Evolutionary conservation across 2,113 vertebrate species (phyloP).

Genomic region (Pungitius pungitius): DNA sequence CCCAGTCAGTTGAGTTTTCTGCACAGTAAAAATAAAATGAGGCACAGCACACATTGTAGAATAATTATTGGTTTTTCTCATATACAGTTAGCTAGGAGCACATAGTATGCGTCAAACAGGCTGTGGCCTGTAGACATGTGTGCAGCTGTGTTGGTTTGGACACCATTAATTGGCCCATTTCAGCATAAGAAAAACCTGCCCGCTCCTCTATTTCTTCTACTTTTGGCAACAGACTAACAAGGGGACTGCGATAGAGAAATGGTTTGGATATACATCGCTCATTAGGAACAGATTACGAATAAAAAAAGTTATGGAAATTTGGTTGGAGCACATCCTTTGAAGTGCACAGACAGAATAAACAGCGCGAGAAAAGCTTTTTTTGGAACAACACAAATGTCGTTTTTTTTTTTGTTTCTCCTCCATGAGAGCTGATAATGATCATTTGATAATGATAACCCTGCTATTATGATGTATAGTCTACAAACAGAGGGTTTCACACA

Average conservation of each 20-base stretch:
- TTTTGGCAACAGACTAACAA: slow-evolving; percentile 22
- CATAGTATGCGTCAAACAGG: slow-evolving; percentile 33
- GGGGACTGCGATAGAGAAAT: slow-evolving; percentile 33
- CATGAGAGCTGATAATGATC: slow-evolving; percentile 67
- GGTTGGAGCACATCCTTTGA: slow-evolving; percentile 66
- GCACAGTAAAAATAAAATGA: slow-evolving; percentile 25
- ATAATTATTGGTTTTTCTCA: slow-evolving; percentile 44
- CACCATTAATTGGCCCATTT: slow-evolving; percentile 56
- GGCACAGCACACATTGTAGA: slow-evolving; percentile 24
- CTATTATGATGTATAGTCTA: slow-evolving; percentile 63
- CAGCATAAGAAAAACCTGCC: slow-evolving; percentile 22
- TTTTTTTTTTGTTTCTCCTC: slow-evolving; percentile 34
- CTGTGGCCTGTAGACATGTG: slow-evolving; percentile 23
- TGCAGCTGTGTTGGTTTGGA: slow-evolving; percentile 38
- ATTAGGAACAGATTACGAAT: slow-evolving; percentile 72
- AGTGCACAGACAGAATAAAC: slow-evolving; percentile 60
- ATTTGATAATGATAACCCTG: slow-evolving; percentile 72
- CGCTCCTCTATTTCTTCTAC: not conserved
- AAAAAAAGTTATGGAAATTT: slow-evolving; percentile 71
- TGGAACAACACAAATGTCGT: slow-evolving; percentile 36
- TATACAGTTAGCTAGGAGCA: slow-evolving; percentile 19
- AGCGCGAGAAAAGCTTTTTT: slow-evolving; percentile 58
- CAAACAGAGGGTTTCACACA: slow-evolving; percentile 55
- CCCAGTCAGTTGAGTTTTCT: slow-evolving; percentile 23
- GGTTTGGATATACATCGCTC: slow-evolving; percentile 59